phyloP scores from a whole-genome alignment of 2,797 vertebrate genomes.

The Notamacropus eugenii region DNA sequence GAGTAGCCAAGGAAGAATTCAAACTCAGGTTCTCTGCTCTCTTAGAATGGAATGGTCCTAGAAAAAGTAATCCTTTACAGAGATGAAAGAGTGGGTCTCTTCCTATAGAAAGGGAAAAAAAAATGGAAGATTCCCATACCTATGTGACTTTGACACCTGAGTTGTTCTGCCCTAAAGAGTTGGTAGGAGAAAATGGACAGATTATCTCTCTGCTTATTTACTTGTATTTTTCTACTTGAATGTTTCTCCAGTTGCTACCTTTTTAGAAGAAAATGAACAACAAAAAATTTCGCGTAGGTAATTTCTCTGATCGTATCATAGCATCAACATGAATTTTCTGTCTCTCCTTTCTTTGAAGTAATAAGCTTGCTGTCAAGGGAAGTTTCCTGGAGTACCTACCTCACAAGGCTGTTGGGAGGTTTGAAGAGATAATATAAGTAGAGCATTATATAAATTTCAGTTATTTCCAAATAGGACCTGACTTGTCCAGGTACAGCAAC shows the following conservation, averaged over 20 bases:
- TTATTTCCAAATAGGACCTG: neutral
- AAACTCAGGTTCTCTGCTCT: neutral
- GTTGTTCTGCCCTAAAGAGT: neutral
- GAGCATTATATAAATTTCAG: neutral
- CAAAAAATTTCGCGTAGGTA: slow-evolving; percentile 15
- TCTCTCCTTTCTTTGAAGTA: neutral
- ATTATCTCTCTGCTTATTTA: slow-evolving; percentile 28
- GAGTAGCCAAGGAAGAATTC: neutral
- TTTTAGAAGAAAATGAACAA: slow-evolving; percentile 21
- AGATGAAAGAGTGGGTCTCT: neutral
- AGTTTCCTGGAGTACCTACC: neutral
- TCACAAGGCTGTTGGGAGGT: neutral
- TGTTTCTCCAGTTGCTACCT: slow-evolving; percentile 40
- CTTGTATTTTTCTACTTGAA: slow-evolving; percentile 12
- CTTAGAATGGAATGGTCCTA: neutral
- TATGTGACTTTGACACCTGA: neutral
- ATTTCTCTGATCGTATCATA: neutral
- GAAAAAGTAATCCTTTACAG: neutral
- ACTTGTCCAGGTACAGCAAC: neutral
- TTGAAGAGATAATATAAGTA: neutral
- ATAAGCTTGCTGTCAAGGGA: neutral
- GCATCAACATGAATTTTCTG: neutral
- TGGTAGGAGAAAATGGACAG: neutral
- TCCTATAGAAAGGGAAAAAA: neutral
- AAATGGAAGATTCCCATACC: neutral